Evolutionary conservation across 2,888 invertebrate genomes (phyloP).

Genomic region (Tridacna gigas): DNA sequence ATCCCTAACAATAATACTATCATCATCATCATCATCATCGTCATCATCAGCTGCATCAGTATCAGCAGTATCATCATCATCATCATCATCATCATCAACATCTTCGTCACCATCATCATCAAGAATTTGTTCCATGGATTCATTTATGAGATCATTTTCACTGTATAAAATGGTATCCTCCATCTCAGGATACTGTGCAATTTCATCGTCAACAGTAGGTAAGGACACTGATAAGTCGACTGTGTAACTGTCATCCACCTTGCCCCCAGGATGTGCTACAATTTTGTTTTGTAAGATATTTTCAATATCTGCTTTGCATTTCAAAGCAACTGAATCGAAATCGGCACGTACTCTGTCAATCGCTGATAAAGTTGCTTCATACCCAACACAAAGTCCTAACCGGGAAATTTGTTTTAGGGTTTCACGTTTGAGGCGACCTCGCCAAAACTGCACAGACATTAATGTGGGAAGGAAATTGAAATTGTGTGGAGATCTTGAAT

Average conservation of each 20-base stretch:
- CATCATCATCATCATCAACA: not conserved
- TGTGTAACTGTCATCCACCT: too few species aligned
- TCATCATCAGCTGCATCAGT: too few species aligned
- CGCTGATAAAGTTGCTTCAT: constrained; percentile 11
- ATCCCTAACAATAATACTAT: not conserved
- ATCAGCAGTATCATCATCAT: not conserved
- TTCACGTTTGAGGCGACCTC: too few species aligned
- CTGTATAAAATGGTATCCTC: constrained; percentile 13
- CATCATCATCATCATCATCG: not conserved
- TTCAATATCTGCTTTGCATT: too few species aligned
- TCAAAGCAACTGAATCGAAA: not conserved
- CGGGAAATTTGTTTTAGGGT: constrained; percentile 11
- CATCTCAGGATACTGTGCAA: not conserved
- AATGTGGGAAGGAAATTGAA: too few species aligned
- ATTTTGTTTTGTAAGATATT: too few species aligned
- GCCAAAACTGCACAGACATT: too few species aligned
- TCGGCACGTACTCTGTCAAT: constrained; percentile 25
- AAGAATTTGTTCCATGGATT: not conserved
- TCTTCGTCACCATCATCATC: too few species aligned
- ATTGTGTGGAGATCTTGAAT: too few species aligned
- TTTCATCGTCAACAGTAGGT: constrained; percentile 15
- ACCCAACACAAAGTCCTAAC: constrained; percentile 15
- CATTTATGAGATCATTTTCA: not conserved
- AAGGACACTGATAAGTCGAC: constrained; percentile 3
- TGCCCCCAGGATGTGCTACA: too few species aligned